Evolutionary conservation across 1,140 invertebrate genomes (phyloP).

Genomic region (roundworm (Caenorhabditis elegans)): DNA sequence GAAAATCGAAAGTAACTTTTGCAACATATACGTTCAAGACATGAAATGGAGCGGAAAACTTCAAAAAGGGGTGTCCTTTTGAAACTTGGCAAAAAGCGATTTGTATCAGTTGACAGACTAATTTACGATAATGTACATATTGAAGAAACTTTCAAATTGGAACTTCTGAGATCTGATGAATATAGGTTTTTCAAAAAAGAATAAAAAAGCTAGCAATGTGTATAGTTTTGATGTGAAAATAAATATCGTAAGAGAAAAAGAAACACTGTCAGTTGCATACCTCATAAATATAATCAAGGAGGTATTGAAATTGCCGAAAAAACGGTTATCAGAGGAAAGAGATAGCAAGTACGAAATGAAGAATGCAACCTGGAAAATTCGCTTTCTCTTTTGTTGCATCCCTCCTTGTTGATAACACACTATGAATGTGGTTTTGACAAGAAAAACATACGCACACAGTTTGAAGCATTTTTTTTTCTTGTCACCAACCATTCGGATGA

Average conservation of each 20-base stretch:
- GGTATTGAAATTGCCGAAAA: not conserved
- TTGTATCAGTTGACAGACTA: constrained; percentile 22
- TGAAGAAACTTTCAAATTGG: not conserved
- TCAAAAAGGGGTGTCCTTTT: not conserved
- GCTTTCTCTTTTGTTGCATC: not conserved
- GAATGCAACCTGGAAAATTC: constrained; percentile 18
- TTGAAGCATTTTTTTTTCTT: not conserved
- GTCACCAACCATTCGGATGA: constrained; percentile 8
- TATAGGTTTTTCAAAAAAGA: too few relatives aligned
- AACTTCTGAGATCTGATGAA: too few relatives aligned
- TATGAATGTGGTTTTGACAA: not conserved
- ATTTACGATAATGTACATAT: constrained; percentile 32
- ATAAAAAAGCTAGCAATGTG: too few relatives aligned
- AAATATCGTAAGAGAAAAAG: too few relatives aligned
- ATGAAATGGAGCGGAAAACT: constrained; percentile 11
- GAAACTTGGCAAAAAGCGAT: not conserved
- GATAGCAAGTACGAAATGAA: not conserved
- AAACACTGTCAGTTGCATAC: not conserved
- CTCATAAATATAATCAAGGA: constrained; percentile 14
- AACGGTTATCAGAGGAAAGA: not conserved
- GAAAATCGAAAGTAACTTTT: not conserved
- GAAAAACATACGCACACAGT: not conserved
- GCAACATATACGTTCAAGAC: not conserved
- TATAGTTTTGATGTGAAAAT: too few relatives aligned
- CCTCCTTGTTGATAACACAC: not conserved